Percentiles rank a stretch among this genome's conserved stretches.
phyloP scores from a whole-genome alignment of 2,888 invertebrate genomes.

The Galerucella calmariensis region DNA sequence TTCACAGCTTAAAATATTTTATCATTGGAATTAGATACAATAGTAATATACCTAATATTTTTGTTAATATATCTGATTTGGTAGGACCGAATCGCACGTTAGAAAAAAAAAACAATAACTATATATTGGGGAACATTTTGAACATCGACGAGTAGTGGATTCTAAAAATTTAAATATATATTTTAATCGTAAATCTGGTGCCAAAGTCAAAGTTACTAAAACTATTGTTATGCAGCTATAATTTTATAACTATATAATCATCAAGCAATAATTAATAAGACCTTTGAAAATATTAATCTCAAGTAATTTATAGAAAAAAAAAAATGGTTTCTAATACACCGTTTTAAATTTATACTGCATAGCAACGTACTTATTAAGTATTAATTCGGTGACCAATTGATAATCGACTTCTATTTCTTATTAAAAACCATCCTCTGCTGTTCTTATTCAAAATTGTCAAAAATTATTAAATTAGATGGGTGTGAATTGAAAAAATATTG shows the following conservation, averaged over 20 bases:
- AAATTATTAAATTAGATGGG: constrained; percentile 18
- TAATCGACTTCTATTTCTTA: constrained; percentile 53
- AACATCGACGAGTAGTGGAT: constrained; percentile 63
- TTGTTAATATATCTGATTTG: constrained; percentile 11
- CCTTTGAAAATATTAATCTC: constrained; percentile 23
- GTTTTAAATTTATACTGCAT: constrained; percentile 52
- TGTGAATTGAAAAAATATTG: constrained; percentile 6
- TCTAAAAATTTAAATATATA: constrained; percentile 55
- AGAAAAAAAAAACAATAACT: constrained; percentile 49
- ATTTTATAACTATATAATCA: constrained; percentile 47
- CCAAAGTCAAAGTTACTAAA: constrained; percentile 65
- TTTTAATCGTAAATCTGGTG: constrained; percentile 63
- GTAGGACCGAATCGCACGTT: constrained; percentile 31
- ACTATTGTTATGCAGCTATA: constrained; percentile 53
- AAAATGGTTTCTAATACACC: constrained; percentile 37
- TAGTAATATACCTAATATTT: neutral
- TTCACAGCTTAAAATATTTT: too few species aligned
- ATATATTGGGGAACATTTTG: constrained; percentile 62
- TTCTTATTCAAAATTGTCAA: constrained; percentile 16
- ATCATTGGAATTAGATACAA: neutral
- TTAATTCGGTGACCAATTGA: constrained; percentile 55
- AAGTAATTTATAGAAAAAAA: constrained; percentile 23
- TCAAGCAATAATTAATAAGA: constrained; percentile 50
- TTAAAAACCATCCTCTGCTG: constrained; percentile 43
- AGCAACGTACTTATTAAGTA: constrained; percentile 49